Percentiles rank a stretch among this genome's conserved stretches.
These are phyloP conservation scores for Corbicula japonica DNA, from an alignment of 2,888 invertebrate species.

Conservation along the genomic window DNA sequence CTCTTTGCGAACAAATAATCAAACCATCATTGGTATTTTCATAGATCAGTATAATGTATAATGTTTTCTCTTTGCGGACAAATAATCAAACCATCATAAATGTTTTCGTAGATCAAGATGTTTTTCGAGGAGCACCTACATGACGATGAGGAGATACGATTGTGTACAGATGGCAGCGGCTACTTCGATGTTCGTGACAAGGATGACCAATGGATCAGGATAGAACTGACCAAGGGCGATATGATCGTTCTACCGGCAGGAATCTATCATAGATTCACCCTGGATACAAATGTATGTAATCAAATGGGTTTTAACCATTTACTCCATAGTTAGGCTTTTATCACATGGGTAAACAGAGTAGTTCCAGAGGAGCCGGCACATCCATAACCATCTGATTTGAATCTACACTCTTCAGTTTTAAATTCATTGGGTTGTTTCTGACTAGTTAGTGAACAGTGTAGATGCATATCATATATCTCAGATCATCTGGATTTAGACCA, in stretches of 20 bases:
- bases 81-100: background rate
- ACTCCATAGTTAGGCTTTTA: background rate
- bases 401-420: no score
- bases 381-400: no score
- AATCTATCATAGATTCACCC: slow-evolving; percentile 98
- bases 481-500: no score
- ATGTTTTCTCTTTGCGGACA: background rate
- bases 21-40: background rate
- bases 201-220: slow-evolving; percentile 96
- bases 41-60: background rate
- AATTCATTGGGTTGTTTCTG: no score
- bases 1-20: background rate
- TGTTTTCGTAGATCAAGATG: slow-evolving; percentile 89
- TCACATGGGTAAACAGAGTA: no score
- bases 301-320: background rate
- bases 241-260: slow-evolving; percentile 97
- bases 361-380: no score
- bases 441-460: no score
- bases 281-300: slow-evolving; percentile 88
- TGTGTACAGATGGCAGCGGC: slow-evolving; percentile 95
- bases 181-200: slow-evolving; percentile 97
- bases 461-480: no score
- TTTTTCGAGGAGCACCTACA: slow-evolving; percentile 98
- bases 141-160: slow-evolving; percentile 98
- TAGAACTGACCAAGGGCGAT: slow-evolving; percentile 94